phyloP scores from a whole-genome alignment of 1,140 invertebrate species.

The Neomicropteryx cornuta region DNA sequence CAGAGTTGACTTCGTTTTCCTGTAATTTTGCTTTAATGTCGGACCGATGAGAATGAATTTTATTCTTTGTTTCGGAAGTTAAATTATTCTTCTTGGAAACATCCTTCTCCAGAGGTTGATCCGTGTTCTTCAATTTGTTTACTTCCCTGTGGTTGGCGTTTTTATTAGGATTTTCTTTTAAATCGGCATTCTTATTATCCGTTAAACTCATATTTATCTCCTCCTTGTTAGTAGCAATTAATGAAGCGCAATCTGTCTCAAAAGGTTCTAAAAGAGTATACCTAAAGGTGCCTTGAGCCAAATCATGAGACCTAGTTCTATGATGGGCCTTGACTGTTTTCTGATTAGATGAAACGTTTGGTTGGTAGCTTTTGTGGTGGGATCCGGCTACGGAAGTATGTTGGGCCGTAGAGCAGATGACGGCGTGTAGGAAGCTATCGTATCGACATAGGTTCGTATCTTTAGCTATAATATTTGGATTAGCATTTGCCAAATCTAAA shows the following conservation, averaged over 20 bases:
- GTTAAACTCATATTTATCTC: no score
- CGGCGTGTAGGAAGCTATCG: constrained; percentile 47
- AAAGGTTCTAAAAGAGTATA: constrained; percentile 24
- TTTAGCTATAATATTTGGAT: constrained; percentile 15
- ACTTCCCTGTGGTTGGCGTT: no score
- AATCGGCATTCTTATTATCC: no score
- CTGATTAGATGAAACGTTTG: constrained; percentile 6
- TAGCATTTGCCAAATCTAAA: constrained; percentile 27
- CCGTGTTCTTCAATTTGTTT: no score
- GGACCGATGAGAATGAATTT: constrained; percentile 8
- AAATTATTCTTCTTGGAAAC: no score
- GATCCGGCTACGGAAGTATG: no score
- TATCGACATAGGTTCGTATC: constrained; percentile 47
- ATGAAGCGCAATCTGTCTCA: no score
- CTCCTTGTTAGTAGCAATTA: no score
- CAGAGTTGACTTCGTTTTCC: constrained; percentile 12
- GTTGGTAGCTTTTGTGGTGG: constrained; percentile 7
- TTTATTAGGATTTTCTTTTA: no score
- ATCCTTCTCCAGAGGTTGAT: no score
- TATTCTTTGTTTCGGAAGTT: constrained; percentile 10
- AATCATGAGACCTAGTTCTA: constrained; percentile 25
- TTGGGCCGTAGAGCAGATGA: constrained; percentile 38
- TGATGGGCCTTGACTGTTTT: constrained; percentile 18
- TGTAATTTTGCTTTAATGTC: constrained; percentile 13
- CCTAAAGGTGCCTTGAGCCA: constrained; percentile 23